phyloP scores from a whole-genome alignment of 2,797 vertebrate genomes.

The Kryptopterus vitreolus region DNA sequence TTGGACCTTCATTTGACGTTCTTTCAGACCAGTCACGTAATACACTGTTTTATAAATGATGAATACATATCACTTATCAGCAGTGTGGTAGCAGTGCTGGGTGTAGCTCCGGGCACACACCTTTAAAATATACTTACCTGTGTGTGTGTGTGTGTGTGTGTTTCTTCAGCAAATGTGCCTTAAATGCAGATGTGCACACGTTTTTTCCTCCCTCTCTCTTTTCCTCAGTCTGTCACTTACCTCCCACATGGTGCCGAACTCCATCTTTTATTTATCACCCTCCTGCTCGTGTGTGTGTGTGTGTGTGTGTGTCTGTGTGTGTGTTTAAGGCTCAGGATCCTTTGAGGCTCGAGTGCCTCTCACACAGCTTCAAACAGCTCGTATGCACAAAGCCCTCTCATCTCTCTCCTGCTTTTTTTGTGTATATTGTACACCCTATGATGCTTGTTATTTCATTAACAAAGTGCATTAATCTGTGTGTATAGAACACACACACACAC shows the following conservation, averaged over 20 bases:
- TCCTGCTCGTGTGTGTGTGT: not conserved
- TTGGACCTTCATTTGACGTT: not conserved
- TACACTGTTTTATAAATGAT: not conserved
- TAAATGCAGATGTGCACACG: not conserved
- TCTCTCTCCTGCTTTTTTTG: slow-evolving; percentile 6
- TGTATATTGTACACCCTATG: not conserved
- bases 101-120: not conserved
- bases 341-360: slow-evolving; percentile 48
- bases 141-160: not conserved
- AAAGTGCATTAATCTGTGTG: slow-evolving; percentile 14
- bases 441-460: slow-evolving; percentile 30
- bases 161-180: not conserved
- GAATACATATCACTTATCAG: not conserved
- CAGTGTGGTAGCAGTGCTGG: not conserved
- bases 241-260: slow-evolving; percentile 33
- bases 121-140: not conserved
- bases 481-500: slow-evolving; percentile 3
- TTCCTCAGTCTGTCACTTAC: slow-evolving; percentile 18
- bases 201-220: not conserved
- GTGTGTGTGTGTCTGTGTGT: slow-evolving; percentile 9
- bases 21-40: not conserved
- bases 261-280: slow-evolving; percentile 54
- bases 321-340: slow-evolving; percentile 4
- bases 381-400: slow-evolving; percentile 26
- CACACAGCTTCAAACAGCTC: slow-evolving; percentile 46